These are phyloP conservation scores for Ciconia nigra DNA, from an alignment of 2,797 vertebrate genomes.

Conservation along the genomic window DNA sequence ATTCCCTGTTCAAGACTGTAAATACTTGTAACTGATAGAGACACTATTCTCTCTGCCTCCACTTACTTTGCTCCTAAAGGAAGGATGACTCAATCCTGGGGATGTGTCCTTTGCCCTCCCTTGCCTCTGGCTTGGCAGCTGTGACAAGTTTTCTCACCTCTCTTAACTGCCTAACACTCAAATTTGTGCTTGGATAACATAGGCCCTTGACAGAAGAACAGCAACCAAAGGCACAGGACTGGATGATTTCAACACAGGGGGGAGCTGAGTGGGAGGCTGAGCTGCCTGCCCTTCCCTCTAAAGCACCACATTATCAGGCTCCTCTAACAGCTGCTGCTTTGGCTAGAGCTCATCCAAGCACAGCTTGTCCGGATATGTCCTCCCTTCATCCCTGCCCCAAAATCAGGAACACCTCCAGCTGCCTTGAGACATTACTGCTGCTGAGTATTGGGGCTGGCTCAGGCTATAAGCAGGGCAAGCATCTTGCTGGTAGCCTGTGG, in stretches of 20 bases:
- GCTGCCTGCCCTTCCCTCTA: neutral
- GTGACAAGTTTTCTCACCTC: neutral
- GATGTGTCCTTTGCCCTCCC: neutral
- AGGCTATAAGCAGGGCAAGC: too few species aligned
- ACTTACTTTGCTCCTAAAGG: neutral
- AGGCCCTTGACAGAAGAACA: neutral
- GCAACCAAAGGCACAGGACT: neutral
- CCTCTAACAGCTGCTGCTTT: neutral
- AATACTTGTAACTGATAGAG: neutral
- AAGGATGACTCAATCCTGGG: neutral
- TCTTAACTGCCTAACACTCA: neutral
- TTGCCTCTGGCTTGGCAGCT: neutral
- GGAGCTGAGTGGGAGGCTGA: neutral
- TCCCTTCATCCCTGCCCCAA: neutral
- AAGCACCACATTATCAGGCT: accelerated
- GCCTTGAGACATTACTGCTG: accelerated
- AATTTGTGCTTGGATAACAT: neutral
- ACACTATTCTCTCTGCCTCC: neutral
- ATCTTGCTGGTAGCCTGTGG: neutral
- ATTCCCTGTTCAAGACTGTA: neutral
- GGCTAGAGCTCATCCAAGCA: neutral
- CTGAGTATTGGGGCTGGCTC: neutral
- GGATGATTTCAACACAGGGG: neutral
- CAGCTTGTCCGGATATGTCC: neutral
- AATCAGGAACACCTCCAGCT: neutral